These are phyloP conservation scores for Rhagologus leucostigma DNA, from an alignment of 2,113 vertebrate genomes.

Conservation along the genomic window DNA sequence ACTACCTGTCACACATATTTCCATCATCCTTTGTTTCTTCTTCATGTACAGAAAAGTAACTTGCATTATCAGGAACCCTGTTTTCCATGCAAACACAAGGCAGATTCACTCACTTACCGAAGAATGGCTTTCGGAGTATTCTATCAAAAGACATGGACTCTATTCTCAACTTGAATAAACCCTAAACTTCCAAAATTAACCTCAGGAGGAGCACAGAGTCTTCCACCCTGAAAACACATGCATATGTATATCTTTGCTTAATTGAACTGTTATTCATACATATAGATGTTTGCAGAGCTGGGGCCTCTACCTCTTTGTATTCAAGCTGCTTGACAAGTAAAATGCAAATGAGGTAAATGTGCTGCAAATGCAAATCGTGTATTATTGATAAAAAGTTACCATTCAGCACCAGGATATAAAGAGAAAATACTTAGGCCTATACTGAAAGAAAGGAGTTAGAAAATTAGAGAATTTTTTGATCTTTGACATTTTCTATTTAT, in stretches of 20 bases:
- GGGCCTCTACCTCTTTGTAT: slow-evolving; percentile 17
- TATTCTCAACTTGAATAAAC: neutral
- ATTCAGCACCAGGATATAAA: neutral
- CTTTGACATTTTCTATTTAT: neutral
- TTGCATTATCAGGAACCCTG: neutral
- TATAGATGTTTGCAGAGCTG: neutral
- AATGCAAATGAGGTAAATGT: slow-evolving; percentile 24
- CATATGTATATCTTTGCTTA: neutral
- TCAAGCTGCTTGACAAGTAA: slow-evolving; percentile 21
- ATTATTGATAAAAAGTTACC: slow-evolving; percentile 35
- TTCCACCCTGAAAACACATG: neutral
- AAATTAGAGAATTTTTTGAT: fast-evolving
- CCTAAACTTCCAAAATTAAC: neutral
- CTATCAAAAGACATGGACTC: neutral
- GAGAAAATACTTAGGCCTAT: neutral
- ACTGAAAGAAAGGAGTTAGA: neutral
- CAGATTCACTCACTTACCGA: neutral
- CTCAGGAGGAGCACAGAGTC: neutral
- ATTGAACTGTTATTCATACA: slow-evolving; percentile 17
- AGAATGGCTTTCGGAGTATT: neutral
- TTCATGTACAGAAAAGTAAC: neutral
- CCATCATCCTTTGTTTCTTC: neutral
- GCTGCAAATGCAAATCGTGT: neutral
- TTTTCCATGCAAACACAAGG: neutral
- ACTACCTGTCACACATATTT: neutral